Conservation (phyloP, 1,140 invertebrate species). For the Metopolophium dirhodum region DNA sequence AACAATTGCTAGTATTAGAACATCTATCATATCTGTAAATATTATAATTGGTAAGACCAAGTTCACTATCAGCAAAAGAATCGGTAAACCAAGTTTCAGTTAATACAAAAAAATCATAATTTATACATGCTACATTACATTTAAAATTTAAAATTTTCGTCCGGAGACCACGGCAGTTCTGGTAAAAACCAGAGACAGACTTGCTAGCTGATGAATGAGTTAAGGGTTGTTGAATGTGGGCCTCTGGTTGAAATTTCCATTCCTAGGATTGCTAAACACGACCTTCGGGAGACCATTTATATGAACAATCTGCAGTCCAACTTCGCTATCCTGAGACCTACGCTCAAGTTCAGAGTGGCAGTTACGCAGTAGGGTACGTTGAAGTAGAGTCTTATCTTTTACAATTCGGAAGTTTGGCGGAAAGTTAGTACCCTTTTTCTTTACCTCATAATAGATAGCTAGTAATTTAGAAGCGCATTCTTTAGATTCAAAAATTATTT, state of each 20-base stretch:
- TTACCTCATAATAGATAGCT: background rate
- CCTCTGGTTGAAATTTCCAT: background rate
- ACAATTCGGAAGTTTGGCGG: background rate
- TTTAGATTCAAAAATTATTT: conserved; percentile 16
- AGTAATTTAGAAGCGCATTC: background rate
- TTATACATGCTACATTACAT: background rate
- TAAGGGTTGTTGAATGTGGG: background rate
- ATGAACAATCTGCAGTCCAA: background rate
- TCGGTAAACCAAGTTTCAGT: conserved; percentile 33
- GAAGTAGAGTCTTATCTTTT: background rate
- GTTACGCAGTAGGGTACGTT: background rate
- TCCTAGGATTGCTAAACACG: background rate
- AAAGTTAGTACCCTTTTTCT: background rate
- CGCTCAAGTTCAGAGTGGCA: background rate
- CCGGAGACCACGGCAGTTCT: conserved; percentile 24
- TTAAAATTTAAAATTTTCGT: conserved; percentile 33
- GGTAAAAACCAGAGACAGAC: background rate
- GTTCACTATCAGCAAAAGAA: background rate
- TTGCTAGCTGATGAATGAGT: background rate
- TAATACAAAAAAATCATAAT: conserved; percentile 14
- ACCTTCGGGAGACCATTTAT: conserved; percentile 23
- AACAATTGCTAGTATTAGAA: background rate
- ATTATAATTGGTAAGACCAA: conserved; percentile 1
- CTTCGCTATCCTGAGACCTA: background rate
- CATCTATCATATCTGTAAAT: conserved; percentile 4